Evolutionary conservation across 2,888 invertebrate genomes (phyloP), one percentile per base, ranked within the genome.

Genomic region (Gandaritis pyraliata): DNA sequence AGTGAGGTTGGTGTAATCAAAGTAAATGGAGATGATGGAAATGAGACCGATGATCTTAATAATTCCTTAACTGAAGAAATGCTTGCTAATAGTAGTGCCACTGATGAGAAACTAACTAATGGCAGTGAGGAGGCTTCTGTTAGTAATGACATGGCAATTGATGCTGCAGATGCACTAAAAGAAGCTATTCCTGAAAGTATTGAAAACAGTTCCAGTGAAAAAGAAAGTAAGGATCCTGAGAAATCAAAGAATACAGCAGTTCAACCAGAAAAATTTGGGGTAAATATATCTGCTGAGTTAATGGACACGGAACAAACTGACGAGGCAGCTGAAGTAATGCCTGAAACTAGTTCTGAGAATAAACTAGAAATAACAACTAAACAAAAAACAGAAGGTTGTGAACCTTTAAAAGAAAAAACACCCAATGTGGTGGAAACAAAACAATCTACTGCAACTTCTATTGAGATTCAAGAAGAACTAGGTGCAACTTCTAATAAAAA

Each of bases 21-120:
- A 61, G 65, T 73, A 8, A 75, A 73, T 77, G 64, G 66, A 60
- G 66, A 65, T 66, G 66, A 70, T 36, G 16, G 16, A 11, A 54
- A 18, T 16, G 41, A 46, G n/a, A 45, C 53, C 50, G 7, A 39
- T 61, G 62, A 64, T 29, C 45, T 55, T 2, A 15, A 10, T 3
- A 61, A 59, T 8, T 46, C 30, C 12, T 46, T 58, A 13, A 38
- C 18, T 51, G 53, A 53, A 30, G 63, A 57, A 8, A 51, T 61
- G 33, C 33, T 15, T n/a, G 12, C 8, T 1, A 65, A 66, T 65
- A 54, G 56, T 4, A 15, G n/a, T n/a, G 53, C 45, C 16, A 47
- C 36, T 29, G 38, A 49, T 8, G 48, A 54, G 8, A 39, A 61
- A 39, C 30, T 18, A 48, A 43, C 52, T 23, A 43, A 48, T 53